Conservation (phyloP, 2,797 vertebrate species). For the Oreortyx pictus region DNA sequence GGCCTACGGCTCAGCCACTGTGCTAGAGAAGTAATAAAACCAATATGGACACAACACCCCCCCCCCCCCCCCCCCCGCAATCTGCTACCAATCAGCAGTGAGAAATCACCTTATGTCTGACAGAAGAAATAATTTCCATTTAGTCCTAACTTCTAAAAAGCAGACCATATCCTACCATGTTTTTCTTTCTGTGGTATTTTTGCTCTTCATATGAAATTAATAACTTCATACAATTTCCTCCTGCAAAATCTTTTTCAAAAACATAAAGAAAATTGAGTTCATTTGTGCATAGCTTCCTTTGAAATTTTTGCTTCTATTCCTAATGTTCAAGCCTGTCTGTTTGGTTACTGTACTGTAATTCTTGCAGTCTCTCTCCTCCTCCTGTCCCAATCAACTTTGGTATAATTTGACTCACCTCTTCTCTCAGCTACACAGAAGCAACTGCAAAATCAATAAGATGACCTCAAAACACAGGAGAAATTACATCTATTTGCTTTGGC, state of each 20-base stretch:
- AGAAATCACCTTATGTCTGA: not conserved
- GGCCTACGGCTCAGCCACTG: not conserved
- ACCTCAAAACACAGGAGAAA: slow-evolving; percentile 41
- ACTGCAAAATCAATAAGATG: slow-evolving; percentile 41
- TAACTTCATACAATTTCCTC: not conserved
- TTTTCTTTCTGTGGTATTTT: not conserved
- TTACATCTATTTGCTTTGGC: slow-evolving; percentile 28
- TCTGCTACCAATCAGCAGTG: not conserved
- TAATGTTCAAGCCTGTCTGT: not conserved
- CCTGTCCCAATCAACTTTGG: not conserved
- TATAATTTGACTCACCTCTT: slow-evolving; percentile 16
- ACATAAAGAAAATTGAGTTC: not conserved
- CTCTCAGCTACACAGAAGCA: not conserved
- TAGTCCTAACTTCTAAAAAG: slow-evolving; percentile 4
- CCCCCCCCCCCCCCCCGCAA: too few relatives aligned
- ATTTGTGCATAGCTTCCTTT: not conserved
- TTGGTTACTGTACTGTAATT: not conserved
- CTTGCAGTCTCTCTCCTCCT: not conserved
- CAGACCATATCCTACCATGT: not conserved
- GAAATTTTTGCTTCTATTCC: not conserved
- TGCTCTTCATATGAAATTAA: slow-evolving; percentile 7
- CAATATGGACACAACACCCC: not conserved
- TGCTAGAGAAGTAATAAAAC: not conserved
- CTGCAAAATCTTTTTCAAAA: not conserved
- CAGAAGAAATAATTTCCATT: not conserved